These are phyloP conservation scores for Zaprionus bogoriensis DNA, from an alignment of 2,888 invertebrate genomes.

Conservation along the genomic window DNA sequence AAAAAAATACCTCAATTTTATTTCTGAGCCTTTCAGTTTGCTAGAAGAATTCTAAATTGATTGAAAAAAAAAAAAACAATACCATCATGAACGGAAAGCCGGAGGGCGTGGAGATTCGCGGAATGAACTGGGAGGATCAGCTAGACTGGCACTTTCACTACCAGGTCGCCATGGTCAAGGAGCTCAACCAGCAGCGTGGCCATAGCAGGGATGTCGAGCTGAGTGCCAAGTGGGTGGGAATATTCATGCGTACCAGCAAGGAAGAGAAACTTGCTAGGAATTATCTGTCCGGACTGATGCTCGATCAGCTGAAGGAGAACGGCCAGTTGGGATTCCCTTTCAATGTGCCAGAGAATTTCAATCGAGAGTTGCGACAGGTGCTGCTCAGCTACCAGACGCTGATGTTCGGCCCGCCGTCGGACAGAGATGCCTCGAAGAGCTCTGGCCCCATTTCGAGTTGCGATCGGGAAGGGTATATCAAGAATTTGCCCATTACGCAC, in stretches of 20 bases:
- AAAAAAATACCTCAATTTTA: too few species aligned
- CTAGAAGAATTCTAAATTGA: too few species aligned
- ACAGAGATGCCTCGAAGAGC: too few species aligned
- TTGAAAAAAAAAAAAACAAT: too few species aligned
- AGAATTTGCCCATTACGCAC: background rate
- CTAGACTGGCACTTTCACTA: background rate
- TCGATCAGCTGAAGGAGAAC: slow-evolving; percentile 1
- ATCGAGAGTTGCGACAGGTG: slow-evolving; percentile 9
- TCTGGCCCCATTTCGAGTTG: too few species aligned
- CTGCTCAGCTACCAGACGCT: background rate
- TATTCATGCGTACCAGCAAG: slow-evolving; percentile 2
- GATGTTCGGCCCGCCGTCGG: too few species aligned
- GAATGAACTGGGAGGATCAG: slow-evolving; percentile 2
- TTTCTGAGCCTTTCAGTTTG: too few species aligned
- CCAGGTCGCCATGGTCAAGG: background rate
- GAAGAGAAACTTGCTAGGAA: slow-evolving; percentile 31
- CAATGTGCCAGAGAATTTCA: background rate
- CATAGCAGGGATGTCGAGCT: background rate
- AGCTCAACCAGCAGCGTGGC: background rate
- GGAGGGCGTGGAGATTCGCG: background rate
- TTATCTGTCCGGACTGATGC: slow-evolving; percentile 11
- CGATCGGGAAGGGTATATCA: too few species aligned
- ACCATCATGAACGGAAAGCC: too few species aligned
- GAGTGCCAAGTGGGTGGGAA: slow-evolving; percentile 18
- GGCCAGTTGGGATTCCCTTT: slow-evolving; percentile 12